These are phyloP conservation scores for Hipparchia semele DNA, from an alignment of 2,888 invertebrate genomes.

Conservation along the genomic window DNA sequence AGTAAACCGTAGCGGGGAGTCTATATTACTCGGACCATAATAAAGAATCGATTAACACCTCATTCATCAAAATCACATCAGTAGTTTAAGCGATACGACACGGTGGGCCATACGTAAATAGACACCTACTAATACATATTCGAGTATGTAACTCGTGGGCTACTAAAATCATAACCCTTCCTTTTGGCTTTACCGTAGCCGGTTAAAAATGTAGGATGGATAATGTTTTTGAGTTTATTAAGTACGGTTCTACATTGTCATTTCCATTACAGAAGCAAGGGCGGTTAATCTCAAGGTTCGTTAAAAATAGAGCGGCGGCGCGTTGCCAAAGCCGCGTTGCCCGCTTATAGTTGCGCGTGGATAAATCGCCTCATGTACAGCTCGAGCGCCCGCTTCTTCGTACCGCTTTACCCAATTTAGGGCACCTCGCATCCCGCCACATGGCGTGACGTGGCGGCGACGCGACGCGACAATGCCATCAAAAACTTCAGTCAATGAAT, in stretches of 20 bases:
- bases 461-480: constrained; percentile 36
- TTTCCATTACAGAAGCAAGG: constrained; percentile 70
- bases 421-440: constrained; percentile 45
- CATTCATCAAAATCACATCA: too few species aligned
- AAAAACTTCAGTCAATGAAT: background rate
- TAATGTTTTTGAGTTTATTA: constrained; percentile 24
- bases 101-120: too few species aligned
- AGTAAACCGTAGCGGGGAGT: too few species aligned
- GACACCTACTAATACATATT: too few species aligned
- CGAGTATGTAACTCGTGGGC: too few species aligned
- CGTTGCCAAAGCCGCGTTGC: constrained; percentile 75
- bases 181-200: too few species aligned
- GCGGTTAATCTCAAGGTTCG: constrained; percentile 80
- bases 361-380: constrained; percentile 52
- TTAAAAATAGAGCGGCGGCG: constrained; percentile 79
- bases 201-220: constrained; percentile 40
- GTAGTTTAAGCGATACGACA: too few species aligned
- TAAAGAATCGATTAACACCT: too few species aligned
- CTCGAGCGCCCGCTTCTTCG: constrained; percentile 45
- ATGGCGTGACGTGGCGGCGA: constrained; percentile 40
- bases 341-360: constrained; percentile 67
- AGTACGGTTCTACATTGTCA: constrained; percentile 48
- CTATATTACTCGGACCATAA: too few species aligned
- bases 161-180: too few species aligned
- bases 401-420: constrained; percentile 63